phyloP scores from a whole-genome alignment of 2,113 vertebrate species.

The Tachysurus fulvidraco region DNA sequence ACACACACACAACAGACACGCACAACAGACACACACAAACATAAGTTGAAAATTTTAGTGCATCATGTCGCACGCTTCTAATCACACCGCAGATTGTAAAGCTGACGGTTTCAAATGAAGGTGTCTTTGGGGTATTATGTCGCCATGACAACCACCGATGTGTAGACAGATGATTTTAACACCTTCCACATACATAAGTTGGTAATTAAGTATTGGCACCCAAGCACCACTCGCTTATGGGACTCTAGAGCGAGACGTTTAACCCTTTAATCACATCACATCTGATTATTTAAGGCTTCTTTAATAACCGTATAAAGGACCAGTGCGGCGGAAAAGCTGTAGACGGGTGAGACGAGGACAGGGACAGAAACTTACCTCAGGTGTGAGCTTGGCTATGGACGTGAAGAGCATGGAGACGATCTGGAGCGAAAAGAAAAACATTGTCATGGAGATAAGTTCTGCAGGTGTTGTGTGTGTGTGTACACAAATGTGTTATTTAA shows the following conservation, averaged over 20 bases:
- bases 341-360: not conserved
- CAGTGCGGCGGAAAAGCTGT: not conserved
- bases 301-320: not conserved
- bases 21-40: slow-evolving; percentile 44
- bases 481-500: not conserved
- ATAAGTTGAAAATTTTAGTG: not conserved
- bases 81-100: no score
- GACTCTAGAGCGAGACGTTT: not conserved
- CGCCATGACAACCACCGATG: not conserved
- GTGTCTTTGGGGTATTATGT: not conserved
- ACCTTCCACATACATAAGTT: not conserved
- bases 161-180: no score
- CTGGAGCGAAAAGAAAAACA: slow-evolving; percentile 68
- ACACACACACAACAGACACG: slow-evolving; percentile 21
- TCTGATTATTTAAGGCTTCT: not conserved
- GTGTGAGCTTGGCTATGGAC: slow-evolving; percentile 97
- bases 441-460: not conserved
- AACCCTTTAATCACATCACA: not conserved
- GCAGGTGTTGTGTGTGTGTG: not conserved
- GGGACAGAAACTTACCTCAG: slow-evolving; percentile 80
- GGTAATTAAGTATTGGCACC: not conserved
- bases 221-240: not conserved
- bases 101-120: no score
- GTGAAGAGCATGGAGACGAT: slow-evolving; percentile 99
- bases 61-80: no score